Percentiles rank a stretch among this genome's conserved stretches.
These are phyloP conservation scores for Phrynosoma blainvillii DNA, from an alignment of 2,113 vertebrate genomes.

Conservation along the genomic window DNA sequence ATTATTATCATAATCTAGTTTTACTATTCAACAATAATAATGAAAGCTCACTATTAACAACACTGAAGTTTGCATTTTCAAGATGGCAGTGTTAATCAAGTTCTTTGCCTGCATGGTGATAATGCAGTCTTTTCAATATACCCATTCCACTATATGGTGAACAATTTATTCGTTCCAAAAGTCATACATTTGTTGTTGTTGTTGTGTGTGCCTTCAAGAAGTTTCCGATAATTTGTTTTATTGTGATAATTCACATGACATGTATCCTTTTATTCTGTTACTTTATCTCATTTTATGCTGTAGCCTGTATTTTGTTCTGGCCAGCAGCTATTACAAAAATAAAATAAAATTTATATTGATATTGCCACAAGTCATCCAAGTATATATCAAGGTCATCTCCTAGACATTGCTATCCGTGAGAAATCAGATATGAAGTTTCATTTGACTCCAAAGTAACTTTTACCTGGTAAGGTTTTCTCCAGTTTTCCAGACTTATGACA, in stretches of 20 bases:
- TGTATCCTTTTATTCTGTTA: background rate
- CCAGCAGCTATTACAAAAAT: background rate
- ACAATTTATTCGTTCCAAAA: background rate
- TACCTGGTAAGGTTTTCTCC: background rate
- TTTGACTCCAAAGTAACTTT: background rate
- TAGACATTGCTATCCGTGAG: background rate
- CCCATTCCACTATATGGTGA: background rate
- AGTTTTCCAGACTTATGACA: constrained; percentile 13
- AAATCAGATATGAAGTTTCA: background rate
- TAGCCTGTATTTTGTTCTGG: background rate
- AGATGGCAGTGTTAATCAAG: no score
- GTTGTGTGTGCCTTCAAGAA: no score
- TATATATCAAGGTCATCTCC: background rate
- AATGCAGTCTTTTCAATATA: background rate
- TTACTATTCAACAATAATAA: no score
- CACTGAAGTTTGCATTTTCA: no score
- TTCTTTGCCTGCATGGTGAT: background rate
- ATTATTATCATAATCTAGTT: no score
- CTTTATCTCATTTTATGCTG: background rate
- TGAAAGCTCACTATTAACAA: no score
- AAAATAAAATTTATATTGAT: background rate
- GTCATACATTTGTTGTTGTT: background rate
- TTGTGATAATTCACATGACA: background rate
- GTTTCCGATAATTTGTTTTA: background rate
- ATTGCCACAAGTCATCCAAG: background rate